Percentiles rank a stretch among this genome's conserved stretches.
Evolutionary conservation across 2,113 vertebrate species (phyloP).

Genomic region (Oreocharis arfaki): DNA sequence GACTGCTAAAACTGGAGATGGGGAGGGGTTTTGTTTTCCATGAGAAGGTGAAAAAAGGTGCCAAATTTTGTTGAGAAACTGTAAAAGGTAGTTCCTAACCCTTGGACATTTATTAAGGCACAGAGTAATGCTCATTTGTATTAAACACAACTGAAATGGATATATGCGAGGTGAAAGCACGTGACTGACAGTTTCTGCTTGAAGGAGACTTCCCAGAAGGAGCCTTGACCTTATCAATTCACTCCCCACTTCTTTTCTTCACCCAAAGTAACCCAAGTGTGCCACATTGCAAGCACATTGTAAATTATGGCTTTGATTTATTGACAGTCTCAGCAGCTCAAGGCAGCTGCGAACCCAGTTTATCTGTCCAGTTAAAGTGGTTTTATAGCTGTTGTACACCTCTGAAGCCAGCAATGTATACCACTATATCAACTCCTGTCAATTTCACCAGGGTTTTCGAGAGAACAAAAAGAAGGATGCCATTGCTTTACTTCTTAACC

Average conservation of each 20-base stretch:
- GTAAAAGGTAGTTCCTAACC: not conserved
- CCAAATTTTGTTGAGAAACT: not conserved
- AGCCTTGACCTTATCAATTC: not conserved
- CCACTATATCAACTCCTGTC: not conserved
- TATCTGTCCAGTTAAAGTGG: not conserved
- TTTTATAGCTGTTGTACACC: not conserved
- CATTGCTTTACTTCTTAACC: not conserved
- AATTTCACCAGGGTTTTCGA: not conserved
- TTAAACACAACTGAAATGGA: not conserved
- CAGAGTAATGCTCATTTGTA: not conserved
- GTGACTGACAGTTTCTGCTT: not conserved
- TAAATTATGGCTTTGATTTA: constrained; percentile 10
- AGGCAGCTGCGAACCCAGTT: not conserved
- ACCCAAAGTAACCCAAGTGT: not conserved
- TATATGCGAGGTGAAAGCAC: not conserved
- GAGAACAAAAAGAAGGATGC: not conserved
- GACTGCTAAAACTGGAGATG: not conserved
- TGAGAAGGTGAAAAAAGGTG: not conserved
- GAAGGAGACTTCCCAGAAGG: not conserved
- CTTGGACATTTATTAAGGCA: not conserved
- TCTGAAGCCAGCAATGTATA: not conserved
- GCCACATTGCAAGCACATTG: not conserved
- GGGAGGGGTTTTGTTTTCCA: not conserved
- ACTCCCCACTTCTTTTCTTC: not conserved
- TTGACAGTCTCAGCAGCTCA: not conserved